Evolutionary conservation across 37 sponge, comb jelly and placozoan genomes (phyloP).

Genomic region (Mnemiopsis leidyi): DNA sequence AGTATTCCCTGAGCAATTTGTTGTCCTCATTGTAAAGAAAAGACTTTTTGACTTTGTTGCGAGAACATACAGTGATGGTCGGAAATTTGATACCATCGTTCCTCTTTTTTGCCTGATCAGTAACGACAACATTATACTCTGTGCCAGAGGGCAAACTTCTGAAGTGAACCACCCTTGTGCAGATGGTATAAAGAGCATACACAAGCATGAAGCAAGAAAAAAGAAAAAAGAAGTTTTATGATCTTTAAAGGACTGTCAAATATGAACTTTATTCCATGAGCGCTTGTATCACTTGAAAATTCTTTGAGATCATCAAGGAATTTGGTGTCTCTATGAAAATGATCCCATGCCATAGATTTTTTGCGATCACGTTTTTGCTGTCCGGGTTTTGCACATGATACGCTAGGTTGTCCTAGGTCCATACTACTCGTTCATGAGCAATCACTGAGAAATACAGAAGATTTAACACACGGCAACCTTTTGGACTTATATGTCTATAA

Average conservation of each 20-base stretch:
- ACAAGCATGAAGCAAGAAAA: not conserved
- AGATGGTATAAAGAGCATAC: not conserved
- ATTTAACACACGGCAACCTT: too few relatives aligned
- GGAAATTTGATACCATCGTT: not conserved
- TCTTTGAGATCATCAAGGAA: not conserved
- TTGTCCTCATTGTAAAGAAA: not conserved
- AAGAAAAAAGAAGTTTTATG: not conserved
- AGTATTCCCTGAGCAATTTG: not conserved
- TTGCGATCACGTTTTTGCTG: too few relatives aligned
- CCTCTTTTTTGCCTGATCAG: not conserved
- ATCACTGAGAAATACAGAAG: too few relatives aligned
- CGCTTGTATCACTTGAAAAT: not conserved
- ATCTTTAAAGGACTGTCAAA: not conserved
- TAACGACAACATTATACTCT: not conserved
- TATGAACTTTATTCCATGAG: not conserved
- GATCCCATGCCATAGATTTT: too few relatives aligned
- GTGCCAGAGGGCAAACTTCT: not conserved
- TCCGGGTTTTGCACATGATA: too few relatives aligned
- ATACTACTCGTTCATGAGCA: too few relatives aligned
- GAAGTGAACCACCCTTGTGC: not conserved
- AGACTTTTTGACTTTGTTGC: slow-evolving; percentile 11
- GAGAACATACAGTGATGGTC: slow-evolving; percentile 2
- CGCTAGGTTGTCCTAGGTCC: too few relatives aligned
- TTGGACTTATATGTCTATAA: too few relatives aligned
- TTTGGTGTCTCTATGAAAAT: not conserved